These are phyloP conservation scores for Formicarius rufipectus DNA, from an alignment of 2,113 vertebrate genomes.

Conservation along the genomic window DNA sequence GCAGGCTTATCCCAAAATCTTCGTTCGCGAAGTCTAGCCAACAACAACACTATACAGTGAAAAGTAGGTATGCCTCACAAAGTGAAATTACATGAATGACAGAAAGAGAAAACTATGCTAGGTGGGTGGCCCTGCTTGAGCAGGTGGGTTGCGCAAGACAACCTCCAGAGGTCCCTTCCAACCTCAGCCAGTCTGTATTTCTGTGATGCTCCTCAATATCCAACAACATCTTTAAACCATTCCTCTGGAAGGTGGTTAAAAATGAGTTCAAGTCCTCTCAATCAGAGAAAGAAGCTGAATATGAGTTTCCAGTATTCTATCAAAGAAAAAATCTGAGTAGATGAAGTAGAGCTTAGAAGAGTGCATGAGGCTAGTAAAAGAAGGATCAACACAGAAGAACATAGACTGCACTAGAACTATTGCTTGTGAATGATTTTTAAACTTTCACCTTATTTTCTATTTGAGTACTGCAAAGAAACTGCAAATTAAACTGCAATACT, in stretches of 20 bases:
- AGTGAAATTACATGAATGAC: neutral
- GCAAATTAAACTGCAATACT: neutral
- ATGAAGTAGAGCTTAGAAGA: neutral
- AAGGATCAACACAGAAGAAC: neutral
- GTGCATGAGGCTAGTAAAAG: neutral
- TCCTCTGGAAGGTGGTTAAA: neutral
- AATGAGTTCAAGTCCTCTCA: neutral
- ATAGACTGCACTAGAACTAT: neutral
- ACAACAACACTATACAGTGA: too few relatives aligned
- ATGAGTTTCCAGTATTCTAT: neutral
- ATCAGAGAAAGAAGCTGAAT: neutral
- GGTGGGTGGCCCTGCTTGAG: neutral
- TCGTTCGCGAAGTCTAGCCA: too few relatives aligned
- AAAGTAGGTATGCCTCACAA: neutral
- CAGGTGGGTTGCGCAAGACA: neutral
- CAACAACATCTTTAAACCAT: neutral
- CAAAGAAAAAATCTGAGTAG: neutral
- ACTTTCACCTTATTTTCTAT: neutral
- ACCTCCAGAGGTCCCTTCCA: neutral
- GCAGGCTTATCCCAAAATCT: too few relatives aligned
- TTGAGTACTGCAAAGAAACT: neutral
- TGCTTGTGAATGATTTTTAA: neutral
- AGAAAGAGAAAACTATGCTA: neutral
- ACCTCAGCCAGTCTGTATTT: neutral
- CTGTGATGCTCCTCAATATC: neutral